A percentile compares a stretch with the other conserved stretches of the same genome.
phyloP scores from a whole-genome alignment of 2,113 vertebrate genomes.

The Dasypus novemcinctus region DNA sequence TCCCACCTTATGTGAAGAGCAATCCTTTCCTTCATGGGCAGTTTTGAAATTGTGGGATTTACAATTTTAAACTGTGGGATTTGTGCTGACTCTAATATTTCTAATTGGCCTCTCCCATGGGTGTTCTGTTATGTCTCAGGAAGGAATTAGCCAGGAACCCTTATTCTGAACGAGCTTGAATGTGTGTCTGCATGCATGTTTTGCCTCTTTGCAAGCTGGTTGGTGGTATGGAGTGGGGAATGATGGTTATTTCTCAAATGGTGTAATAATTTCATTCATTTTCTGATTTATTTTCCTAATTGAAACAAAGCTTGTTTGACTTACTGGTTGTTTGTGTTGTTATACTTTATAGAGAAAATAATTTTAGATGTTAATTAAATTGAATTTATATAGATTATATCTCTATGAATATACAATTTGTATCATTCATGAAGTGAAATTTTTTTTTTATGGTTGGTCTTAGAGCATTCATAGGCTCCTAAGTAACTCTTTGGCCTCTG shows the following conservation, averaged over 20 bases:
- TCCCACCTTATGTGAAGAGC: not conserved
- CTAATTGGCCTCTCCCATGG: not conserved
- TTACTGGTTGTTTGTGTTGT: not conserved
- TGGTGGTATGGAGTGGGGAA: not conserved
- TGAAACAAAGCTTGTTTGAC: not conserved
- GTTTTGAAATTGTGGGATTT: constrained; percentile 25
- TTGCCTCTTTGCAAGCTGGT: not conserved
- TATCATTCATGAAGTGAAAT: not conserved
- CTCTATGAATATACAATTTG: not conserved
- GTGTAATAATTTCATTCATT: not conserved
- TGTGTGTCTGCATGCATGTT: not conserved
- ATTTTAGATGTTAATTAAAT: not conserved
- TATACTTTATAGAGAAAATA: not conserved
- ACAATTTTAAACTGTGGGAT: no score
- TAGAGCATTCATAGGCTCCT: not conserved
- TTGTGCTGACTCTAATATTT: not conserved
- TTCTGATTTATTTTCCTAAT: constrained; percentile 15
- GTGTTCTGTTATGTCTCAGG: not conserved
- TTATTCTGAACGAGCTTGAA: not conserved
- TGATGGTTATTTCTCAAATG: not conserved
- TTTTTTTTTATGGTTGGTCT: not conserved
- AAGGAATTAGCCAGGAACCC: not conserved
- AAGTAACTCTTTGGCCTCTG: not conserved
- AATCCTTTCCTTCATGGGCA: not conserved
- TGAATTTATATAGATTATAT: not conserved